A percentile compares a stretch with the other conserved stretches of the same genome.
phyloP scores from a whole-genome alignment of 2,113 vertebrate genomes.

The Vicugna pacos region DNA sequence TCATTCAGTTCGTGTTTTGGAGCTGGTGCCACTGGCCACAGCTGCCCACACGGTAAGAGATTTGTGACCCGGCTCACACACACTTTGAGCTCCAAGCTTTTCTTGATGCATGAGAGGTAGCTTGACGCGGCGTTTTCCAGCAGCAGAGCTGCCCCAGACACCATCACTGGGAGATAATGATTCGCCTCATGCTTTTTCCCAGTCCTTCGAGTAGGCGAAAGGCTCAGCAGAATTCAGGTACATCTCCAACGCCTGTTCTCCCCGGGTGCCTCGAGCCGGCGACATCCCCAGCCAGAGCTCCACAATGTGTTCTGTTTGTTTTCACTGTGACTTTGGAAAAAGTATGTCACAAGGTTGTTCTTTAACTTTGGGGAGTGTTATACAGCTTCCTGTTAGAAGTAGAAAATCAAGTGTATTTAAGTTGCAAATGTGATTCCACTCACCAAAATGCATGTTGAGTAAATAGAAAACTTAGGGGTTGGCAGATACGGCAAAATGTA shows the following conservation, averaged over 20 bases:
- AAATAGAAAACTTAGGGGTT: accelerated
- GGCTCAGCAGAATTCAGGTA: accelerated
- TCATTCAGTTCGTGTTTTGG: accelerated
- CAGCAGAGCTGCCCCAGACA: neutral
- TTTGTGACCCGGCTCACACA: accelerated
- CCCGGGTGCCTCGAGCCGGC: neutral
- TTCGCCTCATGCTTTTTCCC: neutral
- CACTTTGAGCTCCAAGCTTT: neutral
- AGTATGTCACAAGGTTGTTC: neutral
- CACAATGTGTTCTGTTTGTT: neutral
- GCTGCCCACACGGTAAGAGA: neutral
- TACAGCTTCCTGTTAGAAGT: neutral
- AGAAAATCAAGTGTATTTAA: neutral
- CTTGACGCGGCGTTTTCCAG: neutral
- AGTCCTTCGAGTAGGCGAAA: neutral
- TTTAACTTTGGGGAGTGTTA: neutral
- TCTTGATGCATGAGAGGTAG: neutral
- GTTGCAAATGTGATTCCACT: neutral
- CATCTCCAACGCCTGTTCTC: neutral
- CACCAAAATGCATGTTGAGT: neutral
- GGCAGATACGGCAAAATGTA: neutral
- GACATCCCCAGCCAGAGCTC: neutral
- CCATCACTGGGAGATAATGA: neutral
- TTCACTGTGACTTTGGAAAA: neutral
- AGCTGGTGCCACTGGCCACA: neutral